Evolutionary conservation across 1,140 invertebrate species (phyloP), one percentile per base, ranked within the genome.

Genomic region (Watersipora subatra): DNA sequence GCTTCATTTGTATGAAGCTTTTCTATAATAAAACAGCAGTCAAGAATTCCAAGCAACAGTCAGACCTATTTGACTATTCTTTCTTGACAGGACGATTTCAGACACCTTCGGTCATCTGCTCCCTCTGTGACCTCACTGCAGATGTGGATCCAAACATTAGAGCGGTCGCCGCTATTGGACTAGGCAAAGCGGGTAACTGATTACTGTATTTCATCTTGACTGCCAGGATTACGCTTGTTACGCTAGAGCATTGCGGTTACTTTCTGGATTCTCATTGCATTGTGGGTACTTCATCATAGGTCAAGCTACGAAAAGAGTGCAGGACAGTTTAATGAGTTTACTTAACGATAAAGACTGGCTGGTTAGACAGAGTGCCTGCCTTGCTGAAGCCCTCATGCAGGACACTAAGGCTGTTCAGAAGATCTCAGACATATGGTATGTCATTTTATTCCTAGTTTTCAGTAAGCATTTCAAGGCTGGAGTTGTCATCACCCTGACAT

Each of bases 141-240:
- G 73, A 76, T 67, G 64, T 69, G 17, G 75, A 76, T 66, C 68
- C 75, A 57, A 76, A 76, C 61, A 71, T 74, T 19, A 61, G 75
- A 25, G 75, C 75, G 56, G 72, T 76, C 22, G 73, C 75, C 2
- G 72, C 73, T 1, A 70, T 76, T 34, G 75, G 73, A 29, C 59
- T 76, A n/a, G 73, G 71, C 15, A 73, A 72, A 68, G 69, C 75
- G 64, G 73, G 74, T 76, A 28, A 66, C 64, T 28, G 7, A 25
- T 22, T 17, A 22, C 46, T 55, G 46, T 17, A 22, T 55, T 22
- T 17, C 17, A 55, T 22, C 17, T 55, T 22, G 46, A 17, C 22
- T 17, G 17, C 46, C 17, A 17, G 46, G 17, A 55, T 22, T 55
- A 17, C 46, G 17, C 46, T 17, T 22, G 17, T 55, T 17, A 17